Evolutionary conservation across 2,797 vertebrate genomes (phyloP).

Genomic region (Mormyrops boulengeri): DNA sequence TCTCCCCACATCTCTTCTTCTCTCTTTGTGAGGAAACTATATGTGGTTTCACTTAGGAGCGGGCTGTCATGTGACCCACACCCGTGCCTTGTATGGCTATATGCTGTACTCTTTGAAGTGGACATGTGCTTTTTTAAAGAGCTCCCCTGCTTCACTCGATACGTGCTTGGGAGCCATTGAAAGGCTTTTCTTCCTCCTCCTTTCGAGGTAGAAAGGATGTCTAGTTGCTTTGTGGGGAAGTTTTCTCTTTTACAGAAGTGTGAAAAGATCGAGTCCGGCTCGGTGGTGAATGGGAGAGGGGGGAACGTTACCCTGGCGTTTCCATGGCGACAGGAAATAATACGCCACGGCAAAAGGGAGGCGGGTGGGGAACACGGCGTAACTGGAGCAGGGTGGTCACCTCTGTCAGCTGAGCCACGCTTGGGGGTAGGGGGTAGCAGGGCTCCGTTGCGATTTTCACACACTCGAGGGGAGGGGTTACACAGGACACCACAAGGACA

Average conservation of each 20-base stretch:
- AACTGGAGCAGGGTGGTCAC: conserved; percentile 43
- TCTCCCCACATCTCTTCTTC: not conserved
- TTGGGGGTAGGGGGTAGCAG: not conserved
- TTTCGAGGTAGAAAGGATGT: not conserved
- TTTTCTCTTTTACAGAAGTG: not conserved
- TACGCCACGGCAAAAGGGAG: conserved; percentile 42
- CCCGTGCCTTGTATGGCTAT: not conserved
- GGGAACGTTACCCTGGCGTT: conserved; percentile 58
- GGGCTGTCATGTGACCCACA: not conserved
- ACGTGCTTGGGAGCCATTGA: not conserved
- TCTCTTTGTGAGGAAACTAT: not conserved
- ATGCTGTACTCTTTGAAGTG: not conserved
- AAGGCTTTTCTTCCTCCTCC: not conserved
- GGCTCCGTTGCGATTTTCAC: not conserved
- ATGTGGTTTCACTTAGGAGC: not conserved
- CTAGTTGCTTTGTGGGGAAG: not conserved
- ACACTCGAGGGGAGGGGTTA: not conserved
- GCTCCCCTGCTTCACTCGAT: not conserved
- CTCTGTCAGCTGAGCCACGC: conserved; percentile 30
- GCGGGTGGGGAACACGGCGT: conserved; percentile 32
- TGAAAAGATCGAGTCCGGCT: conserved; percentile 15
- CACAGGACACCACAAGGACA: not conserved
- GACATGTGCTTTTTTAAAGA: not conserved
- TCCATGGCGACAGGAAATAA: conserved; percentile 55
- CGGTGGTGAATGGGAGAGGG: conserved; percentile 40